Evolutionary conservation across 2,888 invertebrate species (phyloP), one percentile per base, ranked within the genome.

Genomic region (Linnaemya vulpina): DNA sequence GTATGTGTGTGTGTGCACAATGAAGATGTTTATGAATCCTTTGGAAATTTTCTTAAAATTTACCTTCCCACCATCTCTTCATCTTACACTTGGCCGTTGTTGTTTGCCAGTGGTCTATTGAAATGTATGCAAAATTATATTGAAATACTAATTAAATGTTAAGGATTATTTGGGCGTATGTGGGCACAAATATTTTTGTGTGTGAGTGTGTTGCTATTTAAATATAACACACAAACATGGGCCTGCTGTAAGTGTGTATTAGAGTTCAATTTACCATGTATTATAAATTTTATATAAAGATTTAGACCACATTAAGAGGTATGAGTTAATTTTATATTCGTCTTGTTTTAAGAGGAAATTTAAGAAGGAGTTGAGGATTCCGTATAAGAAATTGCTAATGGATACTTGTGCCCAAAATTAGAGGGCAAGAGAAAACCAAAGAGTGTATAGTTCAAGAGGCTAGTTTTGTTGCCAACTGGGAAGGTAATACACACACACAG

Each of bases 81-180:
- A 30, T 70, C 75, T 75, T 43, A 22, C 22, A 25, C 62, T 68
- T 70, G 70, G 62, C 67, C 73, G 58, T n/a, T 60, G 5, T 40
- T 68, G 40, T 70, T 76, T 43, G 71, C 58, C 46, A 78, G 25
- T 75, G 79, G 83, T 60, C 79, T 49, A 65, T 65, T 35, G 49
- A 81, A 81, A 74, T 74, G 63, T 84, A 81, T 81, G 81, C 53
- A 81, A 40, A 85, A 85, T 84, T 83, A 87, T 82, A 87, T 87
- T 87, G 86, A 86, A 87, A 91, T 89, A 90, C 90, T 90, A 90
- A 90, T 90, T 90, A 91, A 90, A 90, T 90, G 79, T 84, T 86
- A 63, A 87, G 86, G 79, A 76, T 79, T 87, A 84, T 81, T 76
- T 77, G 76, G 76, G 83, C 60, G 78, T 77, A 51, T 82, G 35